phyloP scores from a whole-genome alignment of 2,888 invertebrate genomes.

The Micropterix aruncella region DNA sequence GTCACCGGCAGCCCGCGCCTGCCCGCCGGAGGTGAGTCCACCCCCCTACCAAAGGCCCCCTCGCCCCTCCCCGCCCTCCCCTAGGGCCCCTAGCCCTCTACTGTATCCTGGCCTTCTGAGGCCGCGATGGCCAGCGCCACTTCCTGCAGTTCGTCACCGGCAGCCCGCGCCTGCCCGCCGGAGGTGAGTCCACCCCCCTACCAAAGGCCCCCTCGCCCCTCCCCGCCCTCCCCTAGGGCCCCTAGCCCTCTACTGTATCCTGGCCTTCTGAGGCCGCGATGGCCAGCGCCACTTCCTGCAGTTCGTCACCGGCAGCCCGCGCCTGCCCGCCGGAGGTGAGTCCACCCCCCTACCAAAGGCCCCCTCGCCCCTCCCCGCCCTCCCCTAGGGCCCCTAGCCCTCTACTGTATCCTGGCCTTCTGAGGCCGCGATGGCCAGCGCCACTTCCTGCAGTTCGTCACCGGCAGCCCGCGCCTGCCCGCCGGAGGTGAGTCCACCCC shows the following conservation, averaged over 20 bases:
- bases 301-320: constrained; percentile 89
- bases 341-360: no score
- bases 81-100: constrained; percentile 69
- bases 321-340: no score
- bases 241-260: constrained; percentile 73
- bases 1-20: constrained; percentile 96
- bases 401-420: constrained; percentile 66
- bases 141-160: constrained; percentile 92
- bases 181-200: no score
- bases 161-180: no score
- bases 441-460: constrained; percentile 83
- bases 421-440: constrained; percentile 71
- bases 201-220: constrained; percentile 90
- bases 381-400: constrained; percentile 76
- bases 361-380: constrained; percentile 84
- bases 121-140: constrained; percentile 64
- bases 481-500: no score
- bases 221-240: constrained; percentile 73
- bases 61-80: constrained; percentile 84
- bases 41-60: constrained; percentile 56
- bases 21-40: constrained; percentile 81
- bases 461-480: no score
- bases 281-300: constrained; percentile 82
- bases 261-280: constrained; percentile 59
- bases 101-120: constrained; percentile 70